A percentile compares a stretch with the other conserved stretches of the same genome.
These are phyloP conservation scores for Watsonalla cultraria DNA, from an alignment of 2,888 invertebrate species.

Conservation along the genomic window DNA sequence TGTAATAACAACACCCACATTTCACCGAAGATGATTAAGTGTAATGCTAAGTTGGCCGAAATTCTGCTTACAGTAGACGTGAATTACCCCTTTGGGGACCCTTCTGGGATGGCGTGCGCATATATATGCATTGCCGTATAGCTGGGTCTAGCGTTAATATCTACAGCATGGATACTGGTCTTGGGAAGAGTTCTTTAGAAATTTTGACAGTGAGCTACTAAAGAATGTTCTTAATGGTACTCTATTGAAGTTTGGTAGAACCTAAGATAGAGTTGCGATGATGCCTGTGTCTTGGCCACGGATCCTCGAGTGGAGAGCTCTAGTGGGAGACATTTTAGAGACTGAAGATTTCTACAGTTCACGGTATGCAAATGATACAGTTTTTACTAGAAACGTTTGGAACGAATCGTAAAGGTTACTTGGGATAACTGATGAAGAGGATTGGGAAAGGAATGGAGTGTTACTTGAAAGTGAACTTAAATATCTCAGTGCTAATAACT, in stretches of 20 bases:
- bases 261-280: conserved; percentile 39
- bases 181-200: conserved; percentile 89
- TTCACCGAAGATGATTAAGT: too few species aligned
- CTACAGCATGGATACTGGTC: conserved; percentile 91
- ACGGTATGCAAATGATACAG: conserved; percentile 59
- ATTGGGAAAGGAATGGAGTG: conserved; percentile 39
- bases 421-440: conserved; percentile 37
- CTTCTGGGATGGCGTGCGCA: too few species aligned
- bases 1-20: too few species aligned
- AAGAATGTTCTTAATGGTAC: conserved; percentile 32
- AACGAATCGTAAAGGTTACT: conserved; percentile 45
- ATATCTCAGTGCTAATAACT: not conserved
- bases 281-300: conserved; percentile 50
- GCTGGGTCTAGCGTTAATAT: conserved; percentile 80
- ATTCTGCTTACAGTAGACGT: too few species aligned
- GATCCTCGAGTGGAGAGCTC: conserved; percentile 38
- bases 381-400: conserved; percentile 41
- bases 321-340: conserved; percentile 55
- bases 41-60: too few species aligned
- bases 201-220: conserved; percentile 28
- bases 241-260: conserved; percentile 37
- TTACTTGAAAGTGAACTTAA: not conserved
- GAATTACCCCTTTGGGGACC: too few species aligned
- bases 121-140: conserved; percentile 35
- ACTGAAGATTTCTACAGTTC: conserved; percentile 54